Evolutionary conservation across 1,140 invertebrate genomes (phyloP).

Genomic region (Apocrypta bakeri): DNA sequence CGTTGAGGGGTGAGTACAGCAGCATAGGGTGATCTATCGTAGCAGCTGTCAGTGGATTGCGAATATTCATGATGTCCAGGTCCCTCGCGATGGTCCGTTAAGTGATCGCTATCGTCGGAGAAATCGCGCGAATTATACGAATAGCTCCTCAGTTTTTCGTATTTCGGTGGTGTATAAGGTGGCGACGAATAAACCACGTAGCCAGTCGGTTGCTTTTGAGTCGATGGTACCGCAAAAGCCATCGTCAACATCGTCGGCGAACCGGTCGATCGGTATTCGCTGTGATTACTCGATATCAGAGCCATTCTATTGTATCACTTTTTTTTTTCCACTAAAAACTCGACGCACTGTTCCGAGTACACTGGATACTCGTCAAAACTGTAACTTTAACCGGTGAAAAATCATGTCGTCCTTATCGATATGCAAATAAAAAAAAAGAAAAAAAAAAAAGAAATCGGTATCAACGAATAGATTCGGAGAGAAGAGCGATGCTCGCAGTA

Average conservation of each 20-base stretch:
- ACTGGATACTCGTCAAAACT: neutral
- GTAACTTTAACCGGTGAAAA: neutral
- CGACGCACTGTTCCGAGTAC: neutral
- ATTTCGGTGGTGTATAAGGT: conserved; percentile 69
- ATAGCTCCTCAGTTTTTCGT: conserved; percentile 57
- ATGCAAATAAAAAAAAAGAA: neutral
- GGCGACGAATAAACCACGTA: conserved; percentile 67
- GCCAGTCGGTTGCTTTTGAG: conserved; percentile 36
- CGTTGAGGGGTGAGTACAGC: conserved; percentile 67
- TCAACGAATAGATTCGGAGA: neutral
- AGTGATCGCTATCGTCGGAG: conserved; percentile 56
- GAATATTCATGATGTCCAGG: conserved; percentile 60
- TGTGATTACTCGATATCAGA: conserved; percentile 67
- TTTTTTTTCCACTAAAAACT: too few species aligned
- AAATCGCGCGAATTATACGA: conserved; percentile 56
- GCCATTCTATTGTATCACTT: conserved; percentile 61
- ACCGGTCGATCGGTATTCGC: conserved; percentile 58
- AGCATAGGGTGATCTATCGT: conserved; percentile 63
- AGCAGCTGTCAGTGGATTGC: conserved; percentile 60
- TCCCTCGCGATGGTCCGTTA: conserved; percentile 59
- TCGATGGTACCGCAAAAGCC: neutral
- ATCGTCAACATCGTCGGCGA: conserved; percentile 63
- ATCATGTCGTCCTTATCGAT: too few species aligned
- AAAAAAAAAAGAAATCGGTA: neutral
- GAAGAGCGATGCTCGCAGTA: conserved; percentile 6